These are phyloP conservation scores for Aethes cnicana DNA, from an alignment of 2,888 invertebrate species.

Conservation along the genomic window DNA sequence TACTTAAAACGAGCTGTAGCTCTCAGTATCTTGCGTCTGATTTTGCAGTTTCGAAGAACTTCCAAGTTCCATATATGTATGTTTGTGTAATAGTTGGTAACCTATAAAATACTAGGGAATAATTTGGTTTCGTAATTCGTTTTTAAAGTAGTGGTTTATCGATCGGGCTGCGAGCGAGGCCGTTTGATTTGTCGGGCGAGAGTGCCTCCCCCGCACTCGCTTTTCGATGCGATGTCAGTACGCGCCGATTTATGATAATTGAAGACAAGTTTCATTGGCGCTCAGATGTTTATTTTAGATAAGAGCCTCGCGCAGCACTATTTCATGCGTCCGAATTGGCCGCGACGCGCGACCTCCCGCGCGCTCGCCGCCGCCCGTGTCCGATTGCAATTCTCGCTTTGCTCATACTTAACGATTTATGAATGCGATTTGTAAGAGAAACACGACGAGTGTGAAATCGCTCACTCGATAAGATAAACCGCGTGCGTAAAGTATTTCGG, in stretches of 20 bases:
- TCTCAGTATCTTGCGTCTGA: constrained; percentile 7
- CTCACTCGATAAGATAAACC: constrained; percentile 57
- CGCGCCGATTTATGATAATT: constrained; percentile 81
- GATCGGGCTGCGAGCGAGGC: not conserved
- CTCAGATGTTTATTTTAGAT: constrained; percentile 82
- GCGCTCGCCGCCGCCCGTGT: constrained; percentile 54
- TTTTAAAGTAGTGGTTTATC: not conserved
- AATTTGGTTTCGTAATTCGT: constrained; percentile 1
- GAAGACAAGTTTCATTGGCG: constrained; percentile 80
- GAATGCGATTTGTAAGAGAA: constrained; percentile 62
- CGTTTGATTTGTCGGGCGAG: constrained; percentile 47
- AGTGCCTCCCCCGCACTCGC: constrained; percentile 35
- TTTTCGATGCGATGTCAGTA: constrained; percentile 66
- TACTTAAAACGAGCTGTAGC: not conserved
- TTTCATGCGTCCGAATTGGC: constrained; percentile 77
- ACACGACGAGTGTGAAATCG: constrained; percentile 63
- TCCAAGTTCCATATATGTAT: not conserved
- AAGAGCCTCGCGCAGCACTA: constrained; percentile 73
- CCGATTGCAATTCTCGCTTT: constrained; percentile 66
- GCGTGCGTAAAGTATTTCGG: constrained; percentile 45
- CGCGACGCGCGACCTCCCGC: constrained; percentile 74
- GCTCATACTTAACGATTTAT: constrained; percentile 68
- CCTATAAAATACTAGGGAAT: not conserved
- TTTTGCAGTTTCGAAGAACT: constrained; percentile 11
- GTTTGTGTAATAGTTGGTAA: not conserved